Percentiles rank a stretch among this genome's conserved stretches.
These are phyloP conservation scores for Eristalis pertinax DNA, from an alignment of 2,888 invertebrate species.

Conservation along the genomic window DNA sequence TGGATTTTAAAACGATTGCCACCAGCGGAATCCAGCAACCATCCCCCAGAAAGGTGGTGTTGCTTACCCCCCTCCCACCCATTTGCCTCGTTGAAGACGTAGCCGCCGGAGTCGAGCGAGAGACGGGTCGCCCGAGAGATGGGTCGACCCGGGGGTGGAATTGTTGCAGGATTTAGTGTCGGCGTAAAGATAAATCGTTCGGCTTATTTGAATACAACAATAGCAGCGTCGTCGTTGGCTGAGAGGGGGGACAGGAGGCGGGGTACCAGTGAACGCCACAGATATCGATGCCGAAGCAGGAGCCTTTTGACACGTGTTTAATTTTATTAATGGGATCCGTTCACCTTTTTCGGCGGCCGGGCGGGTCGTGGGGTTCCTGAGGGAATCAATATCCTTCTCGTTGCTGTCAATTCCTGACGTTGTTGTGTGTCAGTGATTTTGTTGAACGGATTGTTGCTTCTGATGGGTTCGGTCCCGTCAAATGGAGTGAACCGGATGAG, in stretches of 20 bases:
- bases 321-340: constrained; percentile 73
- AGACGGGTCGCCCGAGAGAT: neutral
- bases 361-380: neutral
- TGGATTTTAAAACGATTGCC: constrained; percentile 67
- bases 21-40: constrained; percentile 32
- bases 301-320: constrained; percentile 74
- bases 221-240: neutral
- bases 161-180: constrained; percentile 57
- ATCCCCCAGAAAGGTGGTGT: neutral
- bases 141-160: constrained; percentile 10
- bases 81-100: neutral
- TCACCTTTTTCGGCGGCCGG: constrained; percentile 53
- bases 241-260: neutral
- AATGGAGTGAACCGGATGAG: constrained; percentile 62
- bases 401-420: constrained; percentile 50
- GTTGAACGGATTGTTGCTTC: constrained; percentile 59
- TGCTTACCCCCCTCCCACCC: no score
- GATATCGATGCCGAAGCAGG: constrained; percentile 66
- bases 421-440: constrained; percentile 56
- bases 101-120: neutral
- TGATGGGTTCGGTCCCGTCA: constrained; percentile 28
- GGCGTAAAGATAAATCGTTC: constrained; percentile 69
- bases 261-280: constrained; percentile 10
- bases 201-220: constrained; percentile 71
- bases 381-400: constrained; percentile 58